Evolutionary conservation across 2,113 vertebrate genomes (phyloP).

Genomic region (Ameiurus melas): DNA sequence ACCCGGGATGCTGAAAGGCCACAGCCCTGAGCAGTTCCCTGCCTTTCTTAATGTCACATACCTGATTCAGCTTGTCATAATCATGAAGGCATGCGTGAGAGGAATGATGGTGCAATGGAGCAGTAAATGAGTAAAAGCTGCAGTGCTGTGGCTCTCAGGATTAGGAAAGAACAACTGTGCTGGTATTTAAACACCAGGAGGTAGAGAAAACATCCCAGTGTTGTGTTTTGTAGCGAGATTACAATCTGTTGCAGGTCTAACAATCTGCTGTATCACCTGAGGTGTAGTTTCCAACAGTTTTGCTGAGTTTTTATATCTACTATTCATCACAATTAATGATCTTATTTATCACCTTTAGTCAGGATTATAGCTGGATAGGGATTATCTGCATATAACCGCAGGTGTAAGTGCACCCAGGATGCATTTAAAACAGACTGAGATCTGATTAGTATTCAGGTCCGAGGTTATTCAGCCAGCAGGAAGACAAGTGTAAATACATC

Average conservation of each 20-base stretch:
- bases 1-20: background rate
- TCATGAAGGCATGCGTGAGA: background rate
- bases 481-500: constrained; percentile 16
- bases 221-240: background rate
- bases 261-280: background rate
- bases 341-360: constrained; percentile 13
- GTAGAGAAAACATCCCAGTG: background rate
- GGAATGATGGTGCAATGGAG: background rate
- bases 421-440: constrained; percentile 3
- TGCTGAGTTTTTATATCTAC: background rate
- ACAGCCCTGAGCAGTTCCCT: background rate
- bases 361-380: background rate
- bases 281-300: background rate
- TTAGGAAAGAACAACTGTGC: background rate
- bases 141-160: background rate
- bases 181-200: background rate
- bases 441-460: background rate
- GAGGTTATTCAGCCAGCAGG: background rate
- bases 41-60: background rate
- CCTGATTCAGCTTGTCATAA: background rate
- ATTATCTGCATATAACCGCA: constrained; percentile 20
- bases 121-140: background rate
- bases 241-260: background rate
- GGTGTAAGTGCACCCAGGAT: background rate
- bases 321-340: constrained; percentile 1